Conservation (phyloP, 1,140 invertebrate species). For the Scaptodrosophila lebanonensis region DNA sequence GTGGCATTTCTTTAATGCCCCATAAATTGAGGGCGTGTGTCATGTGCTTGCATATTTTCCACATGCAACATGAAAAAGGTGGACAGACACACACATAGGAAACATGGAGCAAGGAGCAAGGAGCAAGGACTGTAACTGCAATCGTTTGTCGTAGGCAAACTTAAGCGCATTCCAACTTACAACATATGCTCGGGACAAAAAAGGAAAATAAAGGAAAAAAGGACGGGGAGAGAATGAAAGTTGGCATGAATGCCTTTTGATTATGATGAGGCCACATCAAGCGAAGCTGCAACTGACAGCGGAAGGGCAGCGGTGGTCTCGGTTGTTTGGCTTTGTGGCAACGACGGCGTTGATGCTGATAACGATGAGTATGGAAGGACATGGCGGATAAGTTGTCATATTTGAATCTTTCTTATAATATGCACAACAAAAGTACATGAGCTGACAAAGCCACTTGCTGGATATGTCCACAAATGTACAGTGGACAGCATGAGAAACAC, state of each 20-base stretch:
- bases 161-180: no score
- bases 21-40: not conserved
- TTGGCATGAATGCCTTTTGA: no score
- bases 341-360: conserved; percentile 21
- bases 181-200: no score
- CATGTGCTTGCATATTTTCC: conserved; percentile 13
- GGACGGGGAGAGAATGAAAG: no score
- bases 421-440: no score
- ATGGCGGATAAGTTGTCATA: conserved; percentile 37
- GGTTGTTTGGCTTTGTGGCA: conserved; percentile 21
- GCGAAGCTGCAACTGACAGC: conserved; percentile 37
- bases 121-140: conserved; percentile 10
- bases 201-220: no score
- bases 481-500: no score
- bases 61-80: conserved; percentile 51
- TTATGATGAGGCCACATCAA: no score
- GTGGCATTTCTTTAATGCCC: conserved; percentile 26
- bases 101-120: conserved; percentile 19
- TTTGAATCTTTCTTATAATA: conserved; percentile 11
- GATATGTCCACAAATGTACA: no score
- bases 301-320: not conserved
- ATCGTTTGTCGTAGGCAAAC: no score
- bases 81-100: conserved; percentile 25
- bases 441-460: no score
- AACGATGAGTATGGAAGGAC: conserved; percentile 36